Conservation (phyloP, 2,888 invertebrate species). For the Morpho achilles region DNA sequence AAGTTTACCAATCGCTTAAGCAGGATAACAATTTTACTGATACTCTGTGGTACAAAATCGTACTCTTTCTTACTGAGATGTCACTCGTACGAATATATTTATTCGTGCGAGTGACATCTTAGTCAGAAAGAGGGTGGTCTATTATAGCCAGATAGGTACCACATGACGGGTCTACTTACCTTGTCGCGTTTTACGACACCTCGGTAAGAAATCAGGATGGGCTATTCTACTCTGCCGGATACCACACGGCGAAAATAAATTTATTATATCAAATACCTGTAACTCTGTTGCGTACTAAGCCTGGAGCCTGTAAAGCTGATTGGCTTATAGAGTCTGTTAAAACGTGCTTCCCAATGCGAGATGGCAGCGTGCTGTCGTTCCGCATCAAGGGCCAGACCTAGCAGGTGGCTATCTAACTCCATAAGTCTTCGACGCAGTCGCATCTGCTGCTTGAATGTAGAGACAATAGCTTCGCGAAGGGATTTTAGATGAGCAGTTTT, state of each 20-base stretch:
- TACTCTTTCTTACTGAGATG: no score
- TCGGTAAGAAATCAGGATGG: no score
- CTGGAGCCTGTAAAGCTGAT: constrained; percentile 77
- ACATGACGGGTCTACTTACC: no score
- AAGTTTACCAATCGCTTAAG: no score
- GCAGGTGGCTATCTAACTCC: constrained; percentile 93
- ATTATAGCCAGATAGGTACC: no score
- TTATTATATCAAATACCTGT: constrained; percentile 56
- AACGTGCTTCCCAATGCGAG: constrained; percentile 92
- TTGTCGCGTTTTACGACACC: no score
- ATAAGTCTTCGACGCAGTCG: constrained; percentile 90
- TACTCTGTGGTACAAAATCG: no score
- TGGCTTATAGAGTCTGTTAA: constrained; percentile 85
- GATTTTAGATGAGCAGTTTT: constrained; percentile 78
- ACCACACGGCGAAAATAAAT: neutral
- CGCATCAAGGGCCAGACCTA: constrained; percentile 92
- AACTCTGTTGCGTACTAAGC: constrained; percentile 80
- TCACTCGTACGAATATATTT: no score
- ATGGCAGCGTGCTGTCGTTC: constrained; percentile 93
- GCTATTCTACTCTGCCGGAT: no score
- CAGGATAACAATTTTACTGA: no score
- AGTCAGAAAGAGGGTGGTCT: no score
- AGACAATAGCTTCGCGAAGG: constrained; percentile 90
- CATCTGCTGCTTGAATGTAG: constrained; percentile 96
- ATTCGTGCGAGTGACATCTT: no score